Conservation (phyloP, 2,888 invertebrate genomes). For the Crossocerus cetratus region DNA sequence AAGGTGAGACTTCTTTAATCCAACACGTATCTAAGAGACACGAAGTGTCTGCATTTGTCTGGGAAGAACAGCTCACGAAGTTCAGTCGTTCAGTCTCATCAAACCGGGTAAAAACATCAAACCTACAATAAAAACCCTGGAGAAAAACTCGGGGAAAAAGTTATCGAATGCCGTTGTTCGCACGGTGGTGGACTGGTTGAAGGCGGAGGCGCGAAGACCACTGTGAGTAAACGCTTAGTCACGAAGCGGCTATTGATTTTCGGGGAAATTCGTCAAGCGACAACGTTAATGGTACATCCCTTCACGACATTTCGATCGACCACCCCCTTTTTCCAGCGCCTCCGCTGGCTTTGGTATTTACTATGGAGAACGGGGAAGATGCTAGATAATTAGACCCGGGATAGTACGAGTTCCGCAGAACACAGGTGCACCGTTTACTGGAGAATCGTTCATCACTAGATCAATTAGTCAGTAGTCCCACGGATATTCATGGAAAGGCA, state of each 20-base stretch:
- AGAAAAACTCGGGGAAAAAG: not conserved
- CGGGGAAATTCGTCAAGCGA: constrained; percentile 14
- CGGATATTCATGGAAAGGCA: too few relatives aligned
- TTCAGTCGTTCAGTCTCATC: not conserved
- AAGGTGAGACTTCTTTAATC: too few relatives aligned
- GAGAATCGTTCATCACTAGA: too few relatives aligned
- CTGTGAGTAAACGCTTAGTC: constrained; percentile 10
- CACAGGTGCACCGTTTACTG: too few relatives aligned
- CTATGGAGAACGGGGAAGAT: too few relatives aligned
- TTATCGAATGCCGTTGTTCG: not conserved
- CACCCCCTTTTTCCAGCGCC: not conserved
- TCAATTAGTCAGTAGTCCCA: too few relatives aligned
- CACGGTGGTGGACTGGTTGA: not conserved
- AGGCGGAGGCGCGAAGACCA: not conserved
- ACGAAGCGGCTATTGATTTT: constrained; percentile 25
- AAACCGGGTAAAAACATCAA: not conserved
- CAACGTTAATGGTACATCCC: not conserved
- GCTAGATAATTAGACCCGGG: too few relatives aligned
- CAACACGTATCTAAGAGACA: too few relatives aligned
- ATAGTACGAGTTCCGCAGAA: too few relatives aligned
- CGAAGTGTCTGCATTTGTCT: too few relatives aligned
- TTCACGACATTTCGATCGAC: not conserved
- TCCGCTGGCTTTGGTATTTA: too few relatives aligned
- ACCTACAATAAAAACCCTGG: not conserved
- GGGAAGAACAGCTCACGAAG: too few relatives aligned